A percentile compares a stretch with the other conserved stretches of the same genome.
phyloP scores from a whole-genome alignment of 2,797 vertebrate species.

The Buphagus erythrorhynchus region DNA sequence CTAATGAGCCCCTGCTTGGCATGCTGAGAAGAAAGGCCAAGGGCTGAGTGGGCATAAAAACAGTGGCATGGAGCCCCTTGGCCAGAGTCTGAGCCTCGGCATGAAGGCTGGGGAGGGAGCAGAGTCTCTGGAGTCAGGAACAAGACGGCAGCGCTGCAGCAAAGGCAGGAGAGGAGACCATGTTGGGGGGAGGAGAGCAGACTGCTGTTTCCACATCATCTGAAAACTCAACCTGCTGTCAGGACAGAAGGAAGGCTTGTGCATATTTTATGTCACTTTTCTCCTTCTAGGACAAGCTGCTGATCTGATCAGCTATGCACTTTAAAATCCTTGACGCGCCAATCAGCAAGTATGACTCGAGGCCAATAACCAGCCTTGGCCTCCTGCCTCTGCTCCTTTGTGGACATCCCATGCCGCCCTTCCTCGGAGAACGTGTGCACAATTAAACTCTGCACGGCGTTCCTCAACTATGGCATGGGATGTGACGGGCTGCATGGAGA shows the following conservation, averaged over 20 bases:
- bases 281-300: conserved; percentile 56
- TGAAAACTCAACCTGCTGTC: conserved; percentile 65
- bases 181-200: conserved; percentile 49
- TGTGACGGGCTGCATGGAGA: conserved; percentile 14
- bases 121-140: neutral
- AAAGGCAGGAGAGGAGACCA: conserved; percentile 5
- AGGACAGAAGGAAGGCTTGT: conserved; percentile 65
- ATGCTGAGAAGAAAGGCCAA: conserved; percentile 53
- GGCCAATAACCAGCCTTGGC: conserved; percentile 22
- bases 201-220: conserved; percentile 65
- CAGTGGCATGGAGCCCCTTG: neutral
- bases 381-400: conserved; percentile 35
- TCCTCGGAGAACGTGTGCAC: neutral
- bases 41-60: conserved; percentile 36
- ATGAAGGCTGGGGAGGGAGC: neutral
- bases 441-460: neutral
- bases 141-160: neutral
- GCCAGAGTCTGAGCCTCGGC: neutral
- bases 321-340: neutral
- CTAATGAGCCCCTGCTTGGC: conserved; percentile 60
- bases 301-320: conserved; percentile 35
- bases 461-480: neutral
- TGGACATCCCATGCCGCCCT: neutral
- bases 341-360: neutral
- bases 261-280: conserved; percentile 60